Evolutionary conservation across 2,797 vertebrate genomes (phyloP).

Genomic region (Lophotriccus pileatus): DNA sequence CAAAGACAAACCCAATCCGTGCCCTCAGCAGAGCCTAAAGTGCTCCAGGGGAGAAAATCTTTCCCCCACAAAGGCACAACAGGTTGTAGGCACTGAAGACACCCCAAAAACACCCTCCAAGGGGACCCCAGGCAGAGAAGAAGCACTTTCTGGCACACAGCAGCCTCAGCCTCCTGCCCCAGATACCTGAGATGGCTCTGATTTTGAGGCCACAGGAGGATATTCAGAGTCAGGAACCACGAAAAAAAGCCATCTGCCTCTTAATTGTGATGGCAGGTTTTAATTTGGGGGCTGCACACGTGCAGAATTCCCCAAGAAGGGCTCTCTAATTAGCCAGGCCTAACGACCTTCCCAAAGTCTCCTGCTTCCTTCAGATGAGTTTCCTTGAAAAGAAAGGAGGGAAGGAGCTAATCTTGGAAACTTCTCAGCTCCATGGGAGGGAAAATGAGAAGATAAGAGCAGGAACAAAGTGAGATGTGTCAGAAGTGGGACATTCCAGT

Average conservation of each 20-base stretch:
- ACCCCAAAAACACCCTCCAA: neutral
- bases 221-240: neutral
- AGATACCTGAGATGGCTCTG: neutral
- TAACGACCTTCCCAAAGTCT: neutral
- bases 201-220: neutral
- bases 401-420: neutral
- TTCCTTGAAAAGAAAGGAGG: neutral
- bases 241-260: conserved; percentile 47
- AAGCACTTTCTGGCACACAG: neutral
- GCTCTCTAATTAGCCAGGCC: conserved; percentile 6
- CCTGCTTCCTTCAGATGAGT: neutral
- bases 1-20: neutral
- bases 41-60: neutral
- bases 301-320: conserved; percentile 12
- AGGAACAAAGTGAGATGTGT: neutral
- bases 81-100: neutral
- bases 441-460: neutral
- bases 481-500: neutral
- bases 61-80: neutral
- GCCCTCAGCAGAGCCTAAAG: neutral
- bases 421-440: neutral
- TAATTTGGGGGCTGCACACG: conserved; percentile 1
- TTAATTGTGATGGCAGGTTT: neutral
- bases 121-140: neutral
- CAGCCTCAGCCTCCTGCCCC: neutral